phyloP scores from a whole-genome alignment of 1,140 invertebrate species.

The Pachypsylla venusta region DNA sequence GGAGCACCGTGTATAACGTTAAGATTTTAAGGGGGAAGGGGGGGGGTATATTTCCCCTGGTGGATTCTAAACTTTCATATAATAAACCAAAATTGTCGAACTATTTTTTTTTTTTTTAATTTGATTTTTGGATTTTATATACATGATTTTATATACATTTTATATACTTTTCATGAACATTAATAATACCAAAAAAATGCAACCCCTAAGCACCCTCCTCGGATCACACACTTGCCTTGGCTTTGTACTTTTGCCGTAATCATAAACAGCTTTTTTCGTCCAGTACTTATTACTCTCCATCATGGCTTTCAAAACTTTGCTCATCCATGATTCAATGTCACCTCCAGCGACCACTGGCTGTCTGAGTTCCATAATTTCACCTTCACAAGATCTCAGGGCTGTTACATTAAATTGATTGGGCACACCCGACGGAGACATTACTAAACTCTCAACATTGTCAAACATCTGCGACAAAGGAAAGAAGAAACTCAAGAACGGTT shows the following conservation, averaged over 20 bases:
- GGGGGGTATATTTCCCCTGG: too few species aligned
- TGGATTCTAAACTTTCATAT: too few species aligned
- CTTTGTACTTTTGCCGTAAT: slow-evolving; percentile 58
- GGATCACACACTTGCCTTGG: slow-evolving; percentile 36
- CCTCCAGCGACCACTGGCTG: slow-evolving; percentile 38
- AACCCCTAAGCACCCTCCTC: too few species aligned
- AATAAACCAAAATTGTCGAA: too few species aligned
- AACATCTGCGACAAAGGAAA: slow-evolving; percentile 52
- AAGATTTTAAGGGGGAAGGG: too few species aligned
- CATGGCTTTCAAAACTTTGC: slow-evolving; percentile 66
- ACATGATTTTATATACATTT: too few species aligned
- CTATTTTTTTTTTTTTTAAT: too few species aligned
- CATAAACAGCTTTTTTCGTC: slow-evolving; percentile 73
- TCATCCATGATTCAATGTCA: slow-evolving; percentile 84
- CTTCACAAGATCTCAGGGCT: slow-evolving; percentile 71
- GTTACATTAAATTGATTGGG: slow-evolving; percentile 45
- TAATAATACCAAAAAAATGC: too few species aligned
- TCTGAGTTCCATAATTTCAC: slow-evolving; percentile 72
- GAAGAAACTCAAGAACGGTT: neutral
- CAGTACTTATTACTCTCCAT: slow-evolving; percentile 62
- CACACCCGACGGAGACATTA: slow-evolving; percentile 41
- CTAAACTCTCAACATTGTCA: slow-evolving; percentile 66
- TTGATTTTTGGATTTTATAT: too few species aligned
- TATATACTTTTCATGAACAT: too few species aligned
- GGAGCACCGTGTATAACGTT: too few species aligned